Base-by-base conservation (phyloP, 2,888 invertebrate genomes). In the Trileptium ribeirensis region DNA sequence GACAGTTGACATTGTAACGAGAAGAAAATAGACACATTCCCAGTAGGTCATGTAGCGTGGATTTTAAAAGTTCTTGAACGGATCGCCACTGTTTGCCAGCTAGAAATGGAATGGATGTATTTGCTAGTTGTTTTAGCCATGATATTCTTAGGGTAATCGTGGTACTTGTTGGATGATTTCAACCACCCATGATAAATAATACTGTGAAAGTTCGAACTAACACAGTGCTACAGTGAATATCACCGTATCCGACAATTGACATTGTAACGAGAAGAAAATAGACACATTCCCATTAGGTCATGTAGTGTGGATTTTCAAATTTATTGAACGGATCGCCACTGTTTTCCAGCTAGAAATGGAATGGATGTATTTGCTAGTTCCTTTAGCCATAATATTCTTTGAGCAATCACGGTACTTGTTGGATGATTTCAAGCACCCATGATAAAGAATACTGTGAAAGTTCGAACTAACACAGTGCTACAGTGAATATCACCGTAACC, bases 1-100 rank as follows among this genome's bases (percentile, higher is more conserved):
- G 90, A 99, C 99, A 86, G 99, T 99, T 88, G 99, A 98, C 98
- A 99, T 99, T 89, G 99, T 99, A 89, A 99, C 99, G 91, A 99
- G 95, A 87, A 99, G 93, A 92, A 99, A 99, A 92, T 99, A n/a
- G 99, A 99, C 96, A 79, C 98, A 98, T 88, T 98, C 97, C 95
- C 98, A 99, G 91, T 99, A 99, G 84, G 97, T 95, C 89, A 99
- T 92, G 89, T 93, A 93, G 90, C 97, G 95, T 84, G 95, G 93
- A 91, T 99, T 99, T 89, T 92, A 92, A 91, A 99, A 99, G 88
- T 97, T 94, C 91, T 95, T 92, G 86, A 90, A 91, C 87, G 97
- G 97, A 92, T 99, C 99, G 88, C 99, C 99, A 88, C 98, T 98
- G 92, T 99, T 99, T 92, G 99, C 99, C 92, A 99, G 93, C 98